Conservation (phyloP, 2,888 invertebrate genomes). For the Acholoe squamosa region DNA sequence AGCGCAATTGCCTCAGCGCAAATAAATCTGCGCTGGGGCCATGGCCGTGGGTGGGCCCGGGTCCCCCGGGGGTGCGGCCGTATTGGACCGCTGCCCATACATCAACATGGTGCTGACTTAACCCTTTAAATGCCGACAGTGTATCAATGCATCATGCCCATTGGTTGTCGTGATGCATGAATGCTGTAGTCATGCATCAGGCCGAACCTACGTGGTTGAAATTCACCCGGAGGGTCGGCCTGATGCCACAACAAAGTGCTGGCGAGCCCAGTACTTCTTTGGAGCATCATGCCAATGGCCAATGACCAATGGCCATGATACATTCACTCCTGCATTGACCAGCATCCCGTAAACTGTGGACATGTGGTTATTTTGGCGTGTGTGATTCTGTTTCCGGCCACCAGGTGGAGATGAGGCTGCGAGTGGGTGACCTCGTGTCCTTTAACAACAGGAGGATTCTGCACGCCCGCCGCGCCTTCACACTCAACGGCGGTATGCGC, state of each 20-base stretch:
- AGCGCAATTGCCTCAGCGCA: conserved; percentile 47
- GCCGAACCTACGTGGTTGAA: too few species aligned
- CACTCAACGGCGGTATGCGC: conserved; percentile 77
- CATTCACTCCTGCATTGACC: neutral
- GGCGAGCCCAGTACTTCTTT: too few species aligned
- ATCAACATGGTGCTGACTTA: conserved; percentile 15
- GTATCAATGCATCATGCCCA: too few species aligned
- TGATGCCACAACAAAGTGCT: too few species aligned
- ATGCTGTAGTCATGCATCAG: too few species aligned
- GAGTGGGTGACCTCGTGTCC: conserved; percentile 76
- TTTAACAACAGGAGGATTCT: conserved; percentile 80
- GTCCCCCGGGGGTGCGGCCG: conserved; percentile 12
- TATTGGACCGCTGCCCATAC: neutral
- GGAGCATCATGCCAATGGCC: too few species aligned
- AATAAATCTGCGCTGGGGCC: conserved; percentile 39
- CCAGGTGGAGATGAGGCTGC: conserved; percentile 73
- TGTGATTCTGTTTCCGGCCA: neutral
- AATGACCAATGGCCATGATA: neutral
- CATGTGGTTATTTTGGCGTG: neutral
- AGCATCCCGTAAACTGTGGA: too few species aligned
- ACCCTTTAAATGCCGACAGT: too few species aligned
- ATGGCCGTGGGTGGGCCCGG: conserved; percentile 16
- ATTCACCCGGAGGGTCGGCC: too few species aligned
- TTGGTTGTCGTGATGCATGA: too few species aligned
- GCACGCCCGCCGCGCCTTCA: conserved; percentile 76